phyloP scores from a whole-genome alignment of 2,797 vertebrate genomes.

The Cichlasoma orientale region DNA sequence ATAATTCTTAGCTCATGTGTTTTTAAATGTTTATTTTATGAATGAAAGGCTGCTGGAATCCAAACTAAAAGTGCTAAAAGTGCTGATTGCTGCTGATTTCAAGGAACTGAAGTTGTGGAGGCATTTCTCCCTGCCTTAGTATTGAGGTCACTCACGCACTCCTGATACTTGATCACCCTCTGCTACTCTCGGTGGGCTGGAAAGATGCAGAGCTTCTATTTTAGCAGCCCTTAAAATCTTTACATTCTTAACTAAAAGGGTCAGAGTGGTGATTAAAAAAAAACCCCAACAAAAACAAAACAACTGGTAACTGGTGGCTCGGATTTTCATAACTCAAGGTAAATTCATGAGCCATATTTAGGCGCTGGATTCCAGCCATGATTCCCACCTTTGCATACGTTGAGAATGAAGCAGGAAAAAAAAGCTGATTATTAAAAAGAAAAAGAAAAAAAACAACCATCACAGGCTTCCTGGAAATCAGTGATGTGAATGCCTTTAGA shows the following conservation, averaged over 20 bases:
- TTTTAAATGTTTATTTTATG: neutral
- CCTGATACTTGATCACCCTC: conserved; percentile 33
- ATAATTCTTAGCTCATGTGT: neutral
- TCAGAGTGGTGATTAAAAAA: neutral
- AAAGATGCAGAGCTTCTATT: conserved; percentile 39
- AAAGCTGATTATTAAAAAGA: neutral
- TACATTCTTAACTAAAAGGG: conserved; percentile 25
- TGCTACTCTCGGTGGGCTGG: conserved; percentile 16
- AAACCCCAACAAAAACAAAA: neutral
- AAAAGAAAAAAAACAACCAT: neutral
- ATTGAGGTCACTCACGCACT: conserved; percentile 8
- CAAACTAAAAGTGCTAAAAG: neutral
- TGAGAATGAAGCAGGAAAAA: neutral
- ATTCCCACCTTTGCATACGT: conserved; percentile 2
- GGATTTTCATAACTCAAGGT: conserved; percentile 9
- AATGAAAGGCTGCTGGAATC: neutral
- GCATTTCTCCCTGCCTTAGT: neutral
- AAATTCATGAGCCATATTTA: conserved; percentile 4
- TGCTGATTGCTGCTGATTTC: neutral
- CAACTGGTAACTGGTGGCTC: neutral
- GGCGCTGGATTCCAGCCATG: neutral
- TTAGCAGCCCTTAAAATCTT: conserved; percentile 23
- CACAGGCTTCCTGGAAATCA: conserved; percentile 17
- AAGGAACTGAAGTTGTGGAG: neutral
- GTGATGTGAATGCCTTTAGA: neutral